Percentiles rank a stretch among this genome's conserved stretches.
These are phyloP conservation scores for Papilio protenor DNA, from an alignment of 2,888 invertebrate species.

Conservation along the genomic window DNA sequence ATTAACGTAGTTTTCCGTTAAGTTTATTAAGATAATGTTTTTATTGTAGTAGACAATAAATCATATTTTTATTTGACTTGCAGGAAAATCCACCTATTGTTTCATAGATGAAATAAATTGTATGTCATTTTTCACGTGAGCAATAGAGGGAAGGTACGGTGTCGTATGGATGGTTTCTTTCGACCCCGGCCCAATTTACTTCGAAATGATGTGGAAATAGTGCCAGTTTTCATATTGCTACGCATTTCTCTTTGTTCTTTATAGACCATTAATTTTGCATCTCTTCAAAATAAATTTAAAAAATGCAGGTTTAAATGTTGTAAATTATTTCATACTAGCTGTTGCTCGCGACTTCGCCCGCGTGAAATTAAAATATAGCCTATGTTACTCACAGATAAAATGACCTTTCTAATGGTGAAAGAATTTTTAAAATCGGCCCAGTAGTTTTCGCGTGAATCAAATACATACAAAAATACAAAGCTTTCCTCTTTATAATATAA, in stretches of 20 bases:
- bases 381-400: too few relatives aligned
- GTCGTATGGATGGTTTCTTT: slow-evolving; percentile 33
- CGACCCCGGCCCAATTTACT: slow-evolving; percentile 39
- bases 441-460: too few relatives aligned
- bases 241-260: neutral
- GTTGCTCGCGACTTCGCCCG: too few relatives aligned
- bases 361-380: too few relatives aligned
- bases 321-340: too few relatives aligned
- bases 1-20: neutral
- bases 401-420: too few relatives aligned
- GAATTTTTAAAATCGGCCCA: too few relatives aligned
- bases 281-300: neutral
- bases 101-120: slow-evolving; percentile 36
- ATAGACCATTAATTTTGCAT: neutral
- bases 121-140: slow-evolving; percentile 31
- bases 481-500: too few relatives aligned
- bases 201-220: slow-evolving; percentile 36
- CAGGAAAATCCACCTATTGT: neutral
- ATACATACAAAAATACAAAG: too few relatives aligned
- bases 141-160: slow-evolving; percentile 38
- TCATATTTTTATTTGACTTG: neutral
- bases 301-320: too few relatives aligned
- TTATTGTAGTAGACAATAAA: neutral
- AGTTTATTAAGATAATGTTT: neutral
- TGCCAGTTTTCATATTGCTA: slow-evolving; percentile 20